Evolutionary conservation across 2,888 invertebrate species (phyloP).

Genomic region (Lycaena phlaeas): DNA sequence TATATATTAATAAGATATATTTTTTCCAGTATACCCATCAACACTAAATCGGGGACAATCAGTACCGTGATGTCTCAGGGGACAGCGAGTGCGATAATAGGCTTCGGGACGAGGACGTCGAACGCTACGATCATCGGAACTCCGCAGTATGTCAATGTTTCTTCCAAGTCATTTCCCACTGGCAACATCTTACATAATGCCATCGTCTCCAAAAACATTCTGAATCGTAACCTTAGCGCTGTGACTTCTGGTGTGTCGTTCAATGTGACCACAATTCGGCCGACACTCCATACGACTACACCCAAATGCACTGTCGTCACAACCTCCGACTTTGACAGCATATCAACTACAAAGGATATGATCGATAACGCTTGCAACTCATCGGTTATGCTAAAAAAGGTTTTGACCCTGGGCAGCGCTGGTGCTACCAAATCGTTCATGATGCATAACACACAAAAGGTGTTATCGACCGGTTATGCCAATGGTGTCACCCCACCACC

Average conservation of each 20-base stretch:
- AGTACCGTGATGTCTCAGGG: constrained; percentile 67
- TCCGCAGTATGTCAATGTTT: constrained; percentile 63
- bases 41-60: constrained; percentile 54
- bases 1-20: no score
- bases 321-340: constrained; percentile 51
- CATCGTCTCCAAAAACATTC: constrained; percentile 61
- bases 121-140: constrained; percentile 53
- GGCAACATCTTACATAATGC: constrained; percentile 68
- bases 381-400: constrained; percentile 67
- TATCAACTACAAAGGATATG: constrained; percentile 65
- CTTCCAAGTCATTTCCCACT: constrained; percentile 62
- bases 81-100: constrained; percentile 59
- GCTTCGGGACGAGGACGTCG: constrained; percentile 55
- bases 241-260: constrained; percentile 48
- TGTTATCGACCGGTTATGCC: constrained; percentile 59
- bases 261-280: constrained; percentile 49
- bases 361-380: constrained; percentile 67
- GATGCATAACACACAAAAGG: constrained; percentile 68
- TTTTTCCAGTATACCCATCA: constrained; percentile 53
- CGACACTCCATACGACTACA: constrained; percentile 42
- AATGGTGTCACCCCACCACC: constrained; percentile 58
- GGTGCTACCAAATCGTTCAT: constrained; percentile 61
- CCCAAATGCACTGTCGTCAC: constrained; percentile 47
- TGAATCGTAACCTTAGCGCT: constrained; percentile 40
- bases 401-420: constrained; percentile 59